Evolutionary conservation across 1,140 invertebrate species (phyloP).

Genomic region (Schlechtendalia chinensis): DNA sequence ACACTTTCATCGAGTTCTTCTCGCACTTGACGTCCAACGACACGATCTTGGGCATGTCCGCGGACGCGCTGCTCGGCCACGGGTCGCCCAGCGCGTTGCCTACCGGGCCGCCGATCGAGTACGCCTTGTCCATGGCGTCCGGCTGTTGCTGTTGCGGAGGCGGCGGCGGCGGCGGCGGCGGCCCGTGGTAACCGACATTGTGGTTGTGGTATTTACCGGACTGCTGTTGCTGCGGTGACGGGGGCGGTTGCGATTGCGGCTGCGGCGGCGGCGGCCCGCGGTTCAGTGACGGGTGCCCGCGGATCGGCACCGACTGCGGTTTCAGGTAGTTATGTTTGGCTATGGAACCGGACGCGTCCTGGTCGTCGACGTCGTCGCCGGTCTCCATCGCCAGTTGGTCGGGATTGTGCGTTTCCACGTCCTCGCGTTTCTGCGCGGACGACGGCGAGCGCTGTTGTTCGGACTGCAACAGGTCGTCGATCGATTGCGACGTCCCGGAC

Average conservation of each 20-base stretch:
- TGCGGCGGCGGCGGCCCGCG: constrained; percentile 36
- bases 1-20: constrained; percentile 90
- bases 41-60: constrained; percentile 87
- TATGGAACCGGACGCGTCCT: constrained; percentile 49
- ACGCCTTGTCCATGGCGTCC: constrained; percentile 63
- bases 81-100: constrained; percentile 61
- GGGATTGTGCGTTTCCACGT: constrained; percentile 50
- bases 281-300: constrained; percentile 10
- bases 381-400: constrained; percentile 52
- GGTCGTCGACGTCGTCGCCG: constrained; percentile 51
- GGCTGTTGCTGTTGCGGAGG: constrained; percentile 57
- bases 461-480: constrained; percentile 18
- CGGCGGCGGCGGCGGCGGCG: constrained; percentile 58
- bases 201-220: constrained; percentile 55
- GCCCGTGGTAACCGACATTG: constrained; percentile 60
- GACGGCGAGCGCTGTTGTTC: constrained; percentile 39
- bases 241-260: constrained; percentile 15
- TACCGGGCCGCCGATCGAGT: constrained; percentile 55
- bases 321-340: constrained; percentile 50
- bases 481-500: constrained; percentile 49
- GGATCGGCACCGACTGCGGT: constrained; percentile 56
- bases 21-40: constrained; percentile 91
- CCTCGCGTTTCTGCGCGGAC: constrained; percentile 52
- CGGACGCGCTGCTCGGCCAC: constrained; percentile 74
- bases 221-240: constrained; percentile 55